These are phyloP conservation scores for Macaria liturata DNA, from an alignment of 2,888 invertebrate species.

Conservation along the genomic window DNA sequence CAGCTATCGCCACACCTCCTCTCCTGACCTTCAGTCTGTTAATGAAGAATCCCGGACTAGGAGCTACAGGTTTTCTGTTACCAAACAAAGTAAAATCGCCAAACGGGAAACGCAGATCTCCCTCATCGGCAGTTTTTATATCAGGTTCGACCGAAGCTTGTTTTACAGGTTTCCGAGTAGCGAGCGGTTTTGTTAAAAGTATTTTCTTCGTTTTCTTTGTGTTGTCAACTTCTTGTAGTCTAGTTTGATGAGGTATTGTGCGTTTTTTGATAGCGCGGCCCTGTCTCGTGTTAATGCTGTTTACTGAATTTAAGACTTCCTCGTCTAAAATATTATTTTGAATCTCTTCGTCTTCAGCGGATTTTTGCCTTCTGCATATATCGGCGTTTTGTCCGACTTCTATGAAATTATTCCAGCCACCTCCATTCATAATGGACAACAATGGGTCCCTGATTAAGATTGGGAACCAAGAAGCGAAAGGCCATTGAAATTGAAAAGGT, in stretches of 20 bases:
- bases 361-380: constrained; percentile 71
- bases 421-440: constrained; percentile 72
- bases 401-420: constrained; percentile 79
- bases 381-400: constrained; percentile 84
- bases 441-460: constrained; percentile 83
- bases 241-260: constrained; percentile 47
- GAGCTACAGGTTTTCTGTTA: constrained; percentile 52
- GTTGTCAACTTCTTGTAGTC: constrained; percentile 47
- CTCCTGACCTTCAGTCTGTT: constrained; percentile 87
- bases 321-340: constrained; percentile 23
- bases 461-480: constrained; percentile 80
- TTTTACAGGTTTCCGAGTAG: constrained; percentile 51
- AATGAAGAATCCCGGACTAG: constrained; percentile 86
- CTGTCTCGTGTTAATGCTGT: constrained; percentile 45
- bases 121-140: constrained; percentile 45
- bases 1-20: constrained; percentile 91
- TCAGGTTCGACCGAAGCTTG: constrained; percentile 38
- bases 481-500: constrained; percentile 68
- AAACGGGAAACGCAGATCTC: constrained; percentile 38
- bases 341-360: constrained; percentile 32
- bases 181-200: constrained; percentile 45
- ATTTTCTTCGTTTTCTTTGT: constrained; percentile 53
- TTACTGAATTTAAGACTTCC: constrained; percentile 26
- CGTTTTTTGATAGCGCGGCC: constrained; percentile 63
- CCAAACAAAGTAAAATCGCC: constrained; percentile 35